Conservation (phyloP, 2,113 vertebrate species). For the Passer domesticus region DNA sequence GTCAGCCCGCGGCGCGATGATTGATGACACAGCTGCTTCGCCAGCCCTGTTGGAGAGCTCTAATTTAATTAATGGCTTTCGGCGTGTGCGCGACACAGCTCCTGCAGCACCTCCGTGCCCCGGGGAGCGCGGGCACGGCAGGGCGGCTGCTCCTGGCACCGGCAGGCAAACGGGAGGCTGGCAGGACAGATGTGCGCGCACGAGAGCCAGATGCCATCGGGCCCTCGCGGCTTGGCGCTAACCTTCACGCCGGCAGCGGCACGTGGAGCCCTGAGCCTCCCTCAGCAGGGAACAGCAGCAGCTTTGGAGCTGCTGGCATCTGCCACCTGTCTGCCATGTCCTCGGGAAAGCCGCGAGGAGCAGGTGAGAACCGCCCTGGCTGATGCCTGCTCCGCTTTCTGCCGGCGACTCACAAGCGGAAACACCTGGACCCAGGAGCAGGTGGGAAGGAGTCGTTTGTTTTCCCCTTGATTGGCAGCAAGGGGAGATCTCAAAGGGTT, state of each 20-base stretch:
- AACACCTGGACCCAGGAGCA: background rate
- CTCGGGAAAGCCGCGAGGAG: background rate
- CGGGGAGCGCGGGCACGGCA: background rate
- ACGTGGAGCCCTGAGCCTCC: rapidly evolving
- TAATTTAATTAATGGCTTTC: conserved; percentile 70
- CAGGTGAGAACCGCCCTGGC: background rate
- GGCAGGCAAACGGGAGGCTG: background rate
- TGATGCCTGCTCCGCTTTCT: background rate
- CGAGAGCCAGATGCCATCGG: background rate
- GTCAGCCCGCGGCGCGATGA: conserved; percentile 41
- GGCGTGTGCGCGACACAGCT: conserved; percentile 25
- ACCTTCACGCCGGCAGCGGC: background rate
- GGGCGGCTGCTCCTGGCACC: background rate
- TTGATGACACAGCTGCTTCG: conserved; percentile 55
- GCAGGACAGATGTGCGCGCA: background rate
- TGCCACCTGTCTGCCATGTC: background rate
- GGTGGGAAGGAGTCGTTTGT: background rate
- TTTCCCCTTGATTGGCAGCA: background rate
- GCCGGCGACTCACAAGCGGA: rapidly evolving
- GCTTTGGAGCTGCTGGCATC: background rate
- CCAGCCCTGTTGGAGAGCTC: background rate
- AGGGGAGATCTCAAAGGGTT: background rate
- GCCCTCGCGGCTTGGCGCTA: background rate
- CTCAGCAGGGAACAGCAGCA: rapidly evolving
- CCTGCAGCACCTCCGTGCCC: conserved; percentile 3